phyloP scores from a whole-genome alignment of 2,888 invertebrate species.

The Frankliniella intonsa region DNA sequence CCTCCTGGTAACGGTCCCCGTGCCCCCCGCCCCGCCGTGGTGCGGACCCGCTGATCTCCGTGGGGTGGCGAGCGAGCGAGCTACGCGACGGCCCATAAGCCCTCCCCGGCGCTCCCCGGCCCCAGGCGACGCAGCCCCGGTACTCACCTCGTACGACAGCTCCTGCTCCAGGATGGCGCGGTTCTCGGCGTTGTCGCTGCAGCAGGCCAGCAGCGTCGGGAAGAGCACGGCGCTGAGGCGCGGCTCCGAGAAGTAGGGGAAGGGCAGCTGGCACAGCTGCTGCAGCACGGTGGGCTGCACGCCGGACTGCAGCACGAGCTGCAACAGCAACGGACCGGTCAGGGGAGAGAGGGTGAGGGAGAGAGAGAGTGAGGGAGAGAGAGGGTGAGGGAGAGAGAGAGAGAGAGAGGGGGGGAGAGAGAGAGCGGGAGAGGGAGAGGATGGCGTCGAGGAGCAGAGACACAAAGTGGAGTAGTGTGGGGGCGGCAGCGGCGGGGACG shows the following conservation, averaged over 20 bases:
- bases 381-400: not conserved
- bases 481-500: not conserved
- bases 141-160: conserved; percentile 56
- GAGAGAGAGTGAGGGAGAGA: not conserved
- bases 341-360: not conserved
- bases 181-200: conserved; percentile 63
- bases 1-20: too few species aligned
- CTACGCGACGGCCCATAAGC: too few species aligned
- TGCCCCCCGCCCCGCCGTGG: too few species aligned
- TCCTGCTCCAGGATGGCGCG: conserved; percentile 70
- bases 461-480: not conserved
- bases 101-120: too few species aligned
- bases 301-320: conserved; percentile 69
- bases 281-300: conserved; percentile 75
- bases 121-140: too few species aligned
- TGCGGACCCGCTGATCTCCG: too few species aligned
- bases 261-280: conserved; percentile 75
- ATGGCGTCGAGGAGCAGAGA: not conserved
- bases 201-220: conserved; percentile 72
- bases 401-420: not conserved
- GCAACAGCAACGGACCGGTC: conserved; percentile 40
- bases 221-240: conserved; percentile 65
- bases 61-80: too few species aligned
- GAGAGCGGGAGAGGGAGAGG: not conserved
- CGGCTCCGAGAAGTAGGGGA: conserved; percentile 78